Evolutionary conservation across 2,113 vertebrate species (phyloP).

Genomic region (Sphaerodactylus townsendi): DNA sequence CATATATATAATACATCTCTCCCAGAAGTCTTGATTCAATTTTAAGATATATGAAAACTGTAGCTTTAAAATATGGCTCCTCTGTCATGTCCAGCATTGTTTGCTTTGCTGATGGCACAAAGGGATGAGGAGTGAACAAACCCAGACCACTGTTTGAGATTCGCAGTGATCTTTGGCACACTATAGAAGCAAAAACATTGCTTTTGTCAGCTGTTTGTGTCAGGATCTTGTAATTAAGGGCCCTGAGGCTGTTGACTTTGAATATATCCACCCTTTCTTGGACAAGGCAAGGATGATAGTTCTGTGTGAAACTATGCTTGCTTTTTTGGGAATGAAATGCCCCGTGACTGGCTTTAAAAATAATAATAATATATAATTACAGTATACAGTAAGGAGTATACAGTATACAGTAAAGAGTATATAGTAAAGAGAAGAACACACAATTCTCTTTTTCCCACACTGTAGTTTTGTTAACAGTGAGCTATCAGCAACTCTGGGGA

Average conservation of each 20-base stretch:
- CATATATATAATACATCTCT: background rate
- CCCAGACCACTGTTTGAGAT: too few species aligned
- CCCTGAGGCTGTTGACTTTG: background rate
- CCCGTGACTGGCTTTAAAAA: constrained; percentile 1
- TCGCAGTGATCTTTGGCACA: background rate
- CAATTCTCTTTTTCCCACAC: background rate
- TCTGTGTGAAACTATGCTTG: constrained; percentile 3
- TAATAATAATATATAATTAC: too few species aligned
- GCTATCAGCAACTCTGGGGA: background rate
- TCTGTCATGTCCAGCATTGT: background rate
- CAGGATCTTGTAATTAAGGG: background rate
- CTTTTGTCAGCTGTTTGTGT: background rate
- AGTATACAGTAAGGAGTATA: too few species aligned
- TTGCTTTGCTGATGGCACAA: background rate
- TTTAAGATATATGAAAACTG: background rate
- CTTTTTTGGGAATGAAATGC: constrained; percentile 20
- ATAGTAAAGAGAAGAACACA: constrained; percentile 41
- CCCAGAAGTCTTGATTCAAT: background rate
- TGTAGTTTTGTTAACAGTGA: constrained; percentile 26
- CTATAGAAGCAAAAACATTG: background rate
- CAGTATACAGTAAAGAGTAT: constrained; percentile 25
- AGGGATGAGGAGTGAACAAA: background rate
- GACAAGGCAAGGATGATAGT: constrained; percentile 4
- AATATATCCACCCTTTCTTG: background rate
- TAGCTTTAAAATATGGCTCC: background rate